Conservation (phyloP, 2,113 vertebrate species). For the Carettochelys insculpta region DNA sequence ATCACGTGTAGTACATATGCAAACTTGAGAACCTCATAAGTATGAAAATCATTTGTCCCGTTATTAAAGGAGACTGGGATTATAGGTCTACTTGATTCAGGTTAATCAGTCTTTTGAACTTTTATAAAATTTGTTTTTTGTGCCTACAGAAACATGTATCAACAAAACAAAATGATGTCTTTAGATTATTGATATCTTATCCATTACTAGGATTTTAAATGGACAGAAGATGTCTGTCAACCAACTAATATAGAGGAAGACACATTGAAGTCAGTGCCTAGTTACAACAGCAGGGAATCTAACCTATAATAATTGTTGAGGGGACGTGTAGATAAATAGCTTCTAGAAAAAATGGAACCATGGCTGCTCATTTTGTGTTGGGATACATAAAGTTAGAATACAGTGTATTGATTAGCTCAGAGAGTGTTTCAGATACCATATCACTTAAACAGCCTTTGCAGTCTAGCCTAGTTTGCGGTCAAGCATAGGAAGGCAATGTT, state of each 20-base stretch:
- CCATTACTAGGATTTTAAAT: conserved; percentile 5
- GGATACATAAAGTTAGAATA: background rate
- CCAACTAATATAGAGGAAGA: background rate
- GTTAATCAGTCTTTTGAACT: background rate
- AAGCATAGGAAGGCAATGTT: background rate
- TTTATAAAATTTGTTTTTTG: background rate
- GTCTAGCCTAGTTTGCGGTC: rapidly evolving
- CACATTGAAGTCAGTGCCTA: background rate
- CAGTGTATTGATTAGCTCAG: background rate
- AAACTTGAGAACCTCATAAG: conserved; percentile 16
- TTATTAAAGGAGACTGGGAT: conserved; percentile 29
- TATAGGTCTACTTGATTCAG: background rate
- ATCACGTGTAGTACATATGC: conserved; percentile 21
- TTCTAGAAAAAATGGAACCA: background rate
- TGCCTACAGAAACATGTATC: conserved; percentile 4
- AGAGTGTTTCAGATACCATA: background rate
- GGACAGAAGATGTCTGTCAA: conserved; percentile 15
- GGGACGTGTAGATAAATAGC: background rate
- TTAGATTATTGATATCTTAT: background rate
- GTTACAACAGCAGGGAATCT: background rate
- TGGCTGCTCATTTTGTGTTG: background rate
- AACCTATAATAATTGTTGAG: background rate
- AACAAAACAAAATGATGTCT: background rate
- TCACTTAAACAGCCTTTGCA: background rate
- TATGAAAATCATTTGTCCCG: conserved; percentile 23